phyloP scores from a whole-genome alignment of 35 echinoderm and acorn worm species.

The Apostichopus japonicus region DNA sequence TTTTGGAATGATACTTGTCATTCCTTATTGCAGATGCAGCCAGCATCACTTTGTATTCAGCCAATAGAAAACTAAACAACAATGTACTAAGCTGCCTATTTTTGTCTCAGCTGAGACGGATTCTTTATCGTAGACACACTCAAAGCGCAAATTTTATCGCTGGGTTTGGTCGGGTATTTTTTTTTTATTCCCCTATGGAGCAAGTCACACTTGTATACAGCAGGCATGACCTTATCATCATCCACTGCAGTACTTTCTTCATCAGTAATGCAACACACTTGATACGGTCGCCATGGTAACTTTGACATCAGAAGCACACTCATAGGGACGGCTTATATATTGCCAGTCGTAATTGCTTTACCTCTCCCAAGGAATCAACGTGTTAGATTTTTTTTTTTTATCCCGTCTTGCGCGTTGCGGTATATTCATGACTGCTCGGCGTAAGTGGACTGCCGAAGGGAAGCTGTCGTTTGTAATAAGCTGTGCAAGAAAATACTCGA shows the following conservation, averaged over 20 bases:
- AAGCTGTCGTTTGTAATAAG: background rate
- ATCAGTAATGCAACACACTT: constrained; percentile 48
- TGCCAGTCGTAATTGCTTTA: constrained; percentile 46
- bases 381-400: background rate
- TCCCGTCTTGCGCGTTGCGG: background rate
- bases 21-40: background rate
- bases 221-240: constrained; percentile 2
- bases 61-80: background rate
- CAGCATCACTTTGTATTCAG: background rate
- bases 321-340: constrained; percentile 39
- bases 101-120: background rate
- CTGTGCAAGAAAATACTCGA: background rate
- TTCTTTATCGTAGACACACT: too few relatives aligned
- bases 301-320: constrained; percentile 50
- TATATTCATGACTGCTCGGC: constrained; percentile 7
- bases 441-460: background rate
- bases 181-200: background rate
- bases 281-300: constrained; percentile 29
- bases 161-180: background rate
- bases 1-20: background rate
- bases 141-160: too few relatives aligned
- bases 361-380: background rate
- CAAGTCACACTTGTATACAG: background rate
- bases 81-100: background rate
- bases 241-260: constrained; percentile 31